Conservation (phyloP, 2,797 vertebrate genomes). For the Huso huso region DNA sequence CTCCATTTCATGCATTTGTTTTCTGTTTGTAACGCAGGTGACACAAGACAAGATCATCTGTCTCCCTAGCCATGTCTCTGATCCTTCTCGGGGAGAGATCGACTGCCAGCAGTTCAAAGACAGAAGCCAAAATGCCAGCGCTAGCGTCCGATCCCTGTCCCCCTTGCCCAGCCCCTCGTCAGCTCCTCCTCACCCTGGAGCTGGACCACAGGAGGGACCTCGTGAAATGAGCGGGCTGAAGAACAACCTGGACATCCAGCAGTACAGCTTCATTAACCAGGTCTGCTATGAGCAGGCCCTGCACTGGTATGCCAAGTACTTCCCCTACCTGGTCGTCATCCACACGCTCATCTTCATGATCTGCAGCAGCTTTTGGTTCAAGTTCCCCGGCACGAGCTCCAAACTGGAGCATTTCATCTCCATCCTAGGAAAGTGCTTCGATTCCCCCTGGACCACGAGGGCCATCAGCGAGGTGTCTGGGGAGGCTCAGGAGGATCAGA, state of each 20-base stretch:
- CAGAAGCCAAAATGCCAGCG: constrained; percentile 36
- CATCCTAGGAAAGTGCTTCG: constrained; percentile 81
- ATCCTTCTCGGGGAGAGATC: constrained; percentile 42
- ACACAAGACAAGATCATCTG: constrained; percentile 86
- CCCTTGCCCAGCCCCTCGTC: constrained; percentile 26
- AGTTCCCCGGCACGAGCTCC: constrained; percentile 83
- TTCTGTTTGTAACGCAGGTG: constrained; percentile 51
- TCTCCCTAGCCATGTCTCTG: constrained; percentile 66
- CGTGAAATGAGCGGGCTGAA: constrained; percentile 62
- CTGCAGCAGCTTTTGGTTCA: constrained; percentile 88
- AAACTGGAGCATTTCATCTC: constrained; percentile 85
- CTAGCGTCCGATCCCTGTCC: constrained; percentile 32
- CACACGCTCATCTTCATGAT: constrained; percentile 86
- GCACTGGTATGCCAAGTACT: constrained; percentile 88
- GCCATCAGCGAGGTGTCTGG: constrained; percentile 82
- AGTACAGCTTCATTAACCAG: constrained; percentile 81
- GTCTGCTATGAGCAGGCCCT: constrained; percentile 80
- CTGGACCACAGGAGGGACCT: not conserved
- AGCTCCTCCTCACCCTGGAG: not conserved
- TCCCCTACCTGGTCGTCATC: constrained; percentile 82
- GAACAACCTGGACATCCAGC: constrained; percentile 80
- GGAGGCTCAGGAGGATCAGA: constrained; percentile 63
- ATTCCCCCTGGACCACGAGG: constrained; percentile 85
- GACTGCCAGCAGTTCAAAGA: constrained; percentile 59
- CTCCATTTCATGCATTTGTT: not conserved